Conservation (phyloP, 2,888 invertebrate species). For the Drosophila nigritarsus region DNA sequence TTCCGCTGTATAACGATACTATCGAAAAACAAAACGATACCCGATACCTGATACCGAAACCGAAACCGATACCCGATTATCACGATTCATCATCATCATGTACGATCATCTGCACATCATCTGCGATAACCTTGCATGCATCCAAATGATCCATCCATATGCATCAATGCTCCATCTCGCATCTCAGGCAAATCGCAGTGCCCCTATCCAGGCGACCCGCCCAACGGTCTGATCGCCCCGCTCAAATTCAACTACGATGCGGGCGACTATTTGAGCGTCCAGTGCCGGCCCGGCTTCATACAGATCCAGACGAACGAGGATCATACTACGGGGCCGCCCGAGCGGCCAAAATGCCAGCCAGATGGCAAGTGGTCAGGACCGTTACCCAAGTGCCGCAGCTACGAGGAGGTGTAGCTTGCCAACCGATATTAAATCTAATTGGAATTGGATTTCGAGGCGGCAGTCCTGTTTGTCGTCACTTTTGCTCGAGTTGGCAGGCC, state of each 20-base stretch:
- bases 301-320: constrained; percentile 85
- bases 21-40: constrained; percentile 33
- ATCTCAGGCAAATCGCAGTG: constrained; percentile 89
- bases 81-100: constrained; percentile 51
- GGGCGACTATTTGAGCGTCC: constrained; percentile 89
- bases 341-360: constrained; percentile 88
- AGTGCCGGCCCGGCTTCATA: constrained; percentile 89
- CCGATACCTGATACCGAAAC: constrained; percentile 30
- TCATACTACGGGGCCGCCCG: constrained; percentile 86
- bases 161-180: constrained; percentile 45
- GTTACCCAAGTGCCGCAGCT: constrained; percentile 89
- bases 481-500: constrained; percentile 34
- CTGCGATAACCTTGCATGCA: constrained; percentile 44
- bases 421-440: constrained; percentile 2
- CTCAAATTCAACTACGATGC: constrained; percentile 91
- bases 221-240: constrained; percentile 89
- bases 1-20: constrained; percentile 64
- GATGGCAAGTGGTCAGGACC: constrained; percentile 90
- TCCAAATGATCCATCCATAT: constrained; percentile 50
- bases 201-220: constrained; percentile 90
- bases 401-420: constrained; percentile 86
- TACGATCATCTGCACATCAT: constrained; percentile 34
- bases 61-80: constrained; percentile 39
- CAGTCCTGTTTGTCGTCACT: constrained; percentile 1
- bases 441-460: constrained; percentile 4